These are phyloP conservation scores for Gymnocephalus cernua DNA, from an alignment of 2,113 vertebrate genomes.

Conservation along the genomic window DNA sequence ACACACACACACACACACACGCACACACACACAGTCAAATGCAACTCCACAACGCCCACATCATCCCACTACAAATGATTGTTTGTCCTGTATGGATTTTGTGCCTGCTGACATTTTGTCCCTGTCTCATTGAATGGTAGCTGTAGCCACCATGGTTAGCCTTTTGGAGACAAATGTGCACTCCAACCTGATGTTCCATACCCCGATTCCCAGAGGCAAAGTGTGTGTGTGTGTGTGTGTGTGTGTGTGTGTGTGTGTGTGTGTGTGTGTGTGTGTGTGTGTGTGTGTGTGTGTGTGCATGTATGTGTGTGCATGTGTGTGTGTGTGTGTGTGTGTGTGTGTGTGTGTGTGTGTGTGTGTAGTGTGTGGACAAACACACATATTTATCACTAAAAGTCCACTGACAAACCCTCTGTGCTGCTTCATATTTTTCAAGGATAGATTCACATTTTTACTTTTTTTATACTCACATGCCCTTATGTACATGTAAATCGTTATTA, in stretches of 20 bases:
- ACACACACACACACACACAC: background rate
- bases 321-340: conserved; percentile 4
- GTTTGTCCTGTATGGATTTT: conserved; percentile 38
- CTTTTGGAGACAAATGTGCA: conserved; percentile 72
- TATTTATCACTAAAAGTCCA: background rate
- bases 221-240: conserved; percentile 26
- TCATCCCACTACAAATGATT: conserved; percentile 29
- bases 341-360: conserved; percentile 13
- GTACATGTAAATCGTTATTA: background rate
- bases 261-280: background rate
- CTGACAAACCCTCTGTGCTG: background rate
- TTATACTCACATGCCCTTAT: background rate
- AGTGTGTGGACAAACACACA: conserved; percentile 27
- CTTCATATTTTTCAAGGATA: background rate
- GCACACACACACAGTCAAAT: conserved; percentile 35
- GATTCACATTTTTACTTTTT: background rate
- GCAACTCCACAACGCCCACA: conserved; percentile 15
- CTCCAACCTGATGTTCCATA: conserved; percentile 78
- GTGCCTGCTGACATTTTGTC: conserved; percentile 58
- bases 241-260: conserved; percentile 18
- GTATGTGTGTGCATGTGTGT: conserved; percentile 22
- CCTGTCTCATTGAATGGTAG: conserved; percentile 52
- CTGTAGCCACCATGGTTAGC: conserved; percentile 40
- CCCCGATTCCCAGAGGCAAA: conserved; percentile 67
- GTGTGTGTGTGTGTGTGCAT: conserved; percentile 26